Conservation (phyloP, 2,888 invertebrate genomes). For the Acronicta aceris region DNA sequence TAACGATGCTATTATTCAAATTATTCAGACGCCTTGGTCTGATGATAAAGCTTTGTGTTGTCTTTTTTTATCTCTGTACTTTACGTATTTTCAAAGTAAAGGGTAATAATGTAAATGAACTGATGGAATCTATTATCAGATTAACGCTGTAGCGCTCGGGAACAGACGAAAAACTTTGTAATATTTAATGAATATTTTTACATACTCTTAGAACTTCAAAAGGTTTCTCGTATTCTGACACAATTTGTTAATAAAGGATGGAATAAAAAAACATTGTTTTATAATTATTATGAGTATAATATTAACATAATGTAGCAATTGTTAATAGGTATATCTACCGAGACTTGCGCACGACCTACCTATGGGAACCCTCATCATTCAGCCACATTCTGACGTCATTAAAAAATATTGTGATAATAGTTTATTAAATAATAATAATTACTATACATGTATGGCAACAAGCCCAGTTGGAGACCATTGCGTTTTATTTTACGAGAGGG, state of each 20-base stretch:
- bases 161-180: conserved; percentile 34
- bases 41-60: no score
- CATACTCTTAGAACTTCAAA: conserved; percentile 33
- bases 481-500: conserved; percentile 68
- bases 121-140: conserved; percentile 32
- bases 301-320: no score
- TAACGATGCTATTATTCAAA: no score
- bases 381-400: conserved; percentile 7
- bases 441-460: conserved; percentile 29
- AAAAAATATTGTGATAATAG: conserved; percentile 10
- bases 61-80: not conserved
- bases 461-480: conserved; percentile 59
- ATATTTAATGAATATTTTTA: conserved; percentile 50
- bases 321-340: no score
- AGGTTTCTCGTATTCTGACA: conserved; percentile 9
- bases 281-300: no score
- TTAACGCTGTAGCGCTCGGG: conserved; percentile 15
- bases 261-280: no score
- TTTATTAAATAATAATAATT: conserved; percentile 25
- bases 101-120: conserved; percentile 12
- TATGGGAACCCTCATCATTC: not conserved
- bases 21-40: no score
- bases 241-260: conserved; percentile 1
- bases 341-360: no score
- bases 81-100: conserved; percentile 12